Base-by-base conservation (phyloP, 2,797 vertebrate species). In the Champsocephalus gunnari region DNA sequence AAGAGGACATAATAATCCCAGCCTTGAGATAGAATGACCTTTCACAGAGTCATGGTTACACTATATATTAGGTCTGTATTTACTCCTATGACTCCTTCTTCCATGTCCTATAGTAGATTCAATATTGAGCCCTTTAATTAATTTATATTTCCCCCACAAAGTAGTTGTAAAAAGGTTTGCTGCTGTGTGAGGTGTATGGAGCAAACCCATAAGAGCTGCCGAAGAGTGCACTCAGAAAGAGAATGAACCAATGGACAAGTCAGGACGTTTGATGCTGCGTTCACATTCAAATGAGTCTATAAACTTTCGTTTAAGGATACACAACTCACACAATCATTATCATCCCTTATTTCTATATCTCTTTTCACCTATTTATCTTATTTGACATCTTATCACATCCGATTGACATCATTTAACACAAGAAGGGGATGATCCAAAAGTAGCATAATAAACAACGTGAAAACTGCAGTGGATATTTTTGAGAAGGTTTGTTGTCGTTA, bases 281-380 rank as follows among this genome's bases (percentile, higher is more conserved):
- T 44, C 9, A 44, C 28, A 28, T 28, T 28, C 28, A 28, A 28
- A 28, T 28, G 4, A 28, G 28, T 28, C 28, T 28, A 28, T 4
- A 28, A 5, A 28, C 4, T 28, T 28, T 28, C 28, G 5, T 28
- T 28, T 28, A 4, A 28, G 28, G 28, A 28, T 12, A 32, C 50
- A 54, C 10, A 24, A 28, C 38, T 12, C 32, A 32, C 34, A 9
- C 50, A 38, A 49, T 58, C 45, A 44, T 11, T 38, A 48, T 21
- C 50, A 44, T 17, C 17, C 9, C 1, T 66, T n/a, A 45, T 76
- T 47, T 47, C 50, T 38, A 43, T 41, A 12, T 48, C 68, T 83
- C 69, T 13, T 24, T 65, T 74, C 60, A 53, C 28, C 67, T 17
- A 28, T 28, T 14, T 65, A 53, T 38, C 43, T 47, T 49, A 14